Evolutionary conservation across 2,797 vertebrate genomes (phyloP).

Genomic region (Cuniculus paca): DNA sequence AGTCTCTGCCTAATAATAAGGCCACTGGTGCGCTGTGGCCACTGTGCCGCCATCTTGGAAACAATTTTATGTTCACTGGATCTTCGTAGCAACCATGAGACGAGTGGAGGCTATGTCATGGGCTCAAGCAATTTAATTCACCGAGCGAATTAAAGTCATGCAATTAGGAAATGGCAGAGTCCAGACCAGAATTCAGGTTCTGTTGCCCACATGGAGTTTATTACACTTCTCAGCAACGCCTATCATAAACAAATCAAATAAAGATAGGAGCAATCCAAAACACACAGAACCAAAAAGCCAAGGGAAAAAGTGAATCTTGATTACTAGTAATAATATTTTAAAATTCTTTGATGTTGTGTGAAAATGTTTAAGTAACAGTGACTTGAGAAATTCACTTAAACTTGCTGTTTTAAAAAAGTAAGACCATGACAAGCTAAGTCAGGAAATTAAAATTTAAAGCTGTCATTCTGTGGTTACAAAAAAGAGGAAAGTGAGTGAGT

Average conservation of each 20-base stretch:
- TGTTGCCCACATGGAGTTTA: background rate
- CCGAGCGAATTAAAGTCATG: background rate
- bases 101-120: background rate
- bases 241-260: conserved; percentile 4
- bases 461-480: conserved; percentile 89
- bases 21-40: background rate
- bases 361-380: conserved; percentile 69
- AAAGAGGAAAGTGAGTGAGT: conserved; percentile 88
- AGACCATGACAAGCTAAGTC: conserved; percentile 84
- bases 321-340: conserved; percentile 13
- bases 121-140: background rate
- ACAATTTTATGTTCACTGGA: background rate
- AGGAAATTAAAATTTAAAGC: conserved; percentile 89
- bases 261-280: conserved; percentile 47
- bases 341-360: conserved; percentile 46
- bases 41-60: background rate
- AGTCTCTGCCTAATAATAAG: background rate
- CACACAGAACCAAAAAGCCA: background rate
- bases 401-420: conserved; percentile 83
- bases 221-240: background rate
- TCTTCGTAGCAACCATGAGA: background rate
- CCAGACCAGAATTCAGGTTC: background rate
- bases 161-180: background rate
- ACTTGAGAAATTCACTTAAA: conserved; percentile 81
- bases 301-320: conserved; percentile 49